Evolutionary conservation across 2,797 vertebrate species (phyloP), one percentile per base, ranked within the genome.

Genomic region (Aphelocoma californica): DNA sequence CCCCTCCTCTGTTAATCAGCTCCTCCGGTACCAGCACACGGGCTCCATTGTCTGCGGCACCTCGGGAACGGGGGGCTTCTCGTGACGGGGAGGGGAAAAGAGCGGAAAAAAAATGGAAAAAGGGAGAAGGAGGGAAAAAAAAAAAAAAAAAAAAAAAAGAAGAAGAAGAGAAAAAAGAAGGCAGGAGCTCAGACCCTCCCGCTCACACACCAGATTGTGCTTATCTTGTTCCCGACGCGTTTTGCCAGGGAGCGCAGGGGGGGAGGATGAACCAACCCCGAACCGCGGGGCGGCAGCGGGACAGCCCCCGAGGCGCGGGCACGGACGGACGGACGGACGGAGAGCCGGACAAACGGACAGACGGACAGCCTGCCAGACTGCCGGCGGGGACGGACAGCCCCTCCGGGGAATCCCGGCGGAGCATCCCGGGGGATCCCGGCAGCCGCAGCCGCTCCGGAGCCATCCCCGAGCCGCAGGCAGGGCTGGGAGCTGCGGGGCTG

Each of bases 11-110:
- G 80, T 79, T 70, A 80, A 86, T 85, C 95, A 66, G 87, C 94
- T 91, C 80, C 95, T 97, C 96, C 95, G 23, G 91, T 66, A 97
- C 87, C 93, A 97, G 97, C 98, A 95, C 97, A 98, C 96, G 98
- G 97, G 98, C 97, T 97, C 96, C 95, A 98, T 98, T 98, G 98
- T 98, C 97, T 97, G 97, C 84, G 84, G 96, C 81, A 97, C 96
- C 96, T 95, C 94, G 97, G 97, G 94, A 96, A 71, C 97, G 79
- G 97, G 93, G 95, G 97, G 97, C 96, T 97, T 88, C 95, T 95
- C 81, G 84, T 42, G 69, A 94, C 95, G 94, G 94, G 96, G 97
- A 66, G 70, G 58, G 57, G 32, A 23, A 16, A 26, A n/a, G 18
- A 73, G 20, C 5, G 58, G 25, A 12, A 38, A 58, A 67, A 18